Evolutionary conservation across 2,113 vertebrate species (phyloP).

Genomic region (Rhodinocichla rosea): DNA sequence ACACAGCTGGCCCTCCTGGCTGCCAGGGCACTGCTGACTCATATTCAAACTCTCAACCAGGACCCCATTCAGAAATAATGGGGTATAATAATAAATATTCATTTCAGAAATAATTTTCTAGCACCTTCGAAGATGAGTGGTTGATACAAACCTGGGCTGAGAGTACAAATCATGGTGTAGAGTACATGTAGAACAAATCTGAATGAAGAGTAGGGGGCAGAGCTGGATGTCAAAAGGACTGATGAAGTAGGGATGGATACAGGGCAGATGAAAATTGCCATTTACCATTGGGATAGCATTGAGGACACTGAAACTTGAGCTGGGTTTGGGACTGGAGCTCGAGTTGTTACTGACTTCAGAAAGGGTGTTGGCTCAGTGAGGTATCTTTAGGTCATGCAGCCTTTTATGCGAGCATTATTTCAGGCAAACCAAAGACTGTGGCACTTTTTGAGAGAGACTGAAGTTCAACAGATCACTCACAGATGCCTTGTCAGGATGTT

Average conservation of each 20-base stretch:
- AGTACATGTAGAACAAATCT: background rate
- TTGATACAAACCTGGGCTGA: background rate
- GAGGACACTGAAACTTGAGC: background rate
- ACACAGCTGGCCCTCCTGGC: background rate
- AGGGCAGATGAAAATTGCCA: background rate
- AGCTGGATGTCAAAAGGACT: background rate
- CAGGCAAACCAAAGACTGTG: background rate
- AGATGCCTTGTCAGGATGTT: background rate
- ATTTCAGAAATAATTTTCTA: background rate
- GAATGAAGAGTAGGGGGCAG: background rate
- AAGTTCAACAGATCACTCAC: background rate
- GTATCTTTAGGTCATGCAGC: background rate
- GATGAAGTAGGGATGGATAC: background rate
- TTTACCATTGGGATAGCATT: background rate
- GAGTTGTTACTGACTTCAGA: background rate
- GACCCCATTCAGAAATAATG: too few relatives aligned
- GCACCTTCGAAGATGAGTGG: background rate
- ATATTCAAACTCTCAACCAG: background rate
- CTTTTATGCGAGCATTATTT: background rate
- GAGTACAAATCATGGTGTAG: background rate
- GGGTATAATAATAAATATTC: too few relatives aligned
- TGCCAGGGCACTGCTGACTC: background rate
- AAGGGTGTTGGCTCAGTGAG: background rate
- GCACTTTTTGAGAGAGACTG: background rate
- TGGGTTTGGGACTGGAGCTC: background rate